Percentiles rank a stretch among this genome's conserved stretches.
These are phyloP conservation scores for Marcusenius ussheri DNA, from an alignment of 2,113 vertebrate genomes.

Conservation along the genomic window DNA sequence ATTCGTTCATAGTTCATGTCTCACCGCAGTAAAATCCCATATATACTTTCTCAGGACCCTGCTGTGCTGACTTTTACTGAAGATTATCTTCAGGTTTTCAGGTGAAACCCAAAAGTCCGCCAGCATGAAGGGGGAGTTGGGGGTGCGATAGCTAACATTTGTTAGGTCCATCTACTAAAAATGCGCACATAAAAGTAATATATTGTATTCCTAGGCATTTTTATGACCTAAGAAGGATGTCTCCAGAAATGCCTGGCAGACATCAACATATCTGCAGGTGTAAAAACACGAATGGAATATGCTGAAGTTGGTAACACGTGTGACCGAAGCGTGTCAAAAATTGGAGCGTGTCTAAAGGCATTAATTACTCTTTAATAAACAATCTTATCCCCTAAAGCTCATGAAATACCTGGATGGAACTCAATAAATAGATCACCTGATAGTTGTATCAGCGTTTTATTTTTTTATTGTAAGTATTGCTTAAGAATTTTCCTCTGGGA, in stretches of 20 bases:
- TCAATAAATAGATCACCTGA: neutral
- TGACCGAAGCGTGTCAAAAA: slow-evolving; percentile 2
- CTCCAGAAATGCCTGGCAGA: slow-evolving; percentile 14
- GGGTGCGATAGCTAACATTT: slow-evolving; percentile 3
- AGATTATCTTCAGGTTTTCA: neutral
- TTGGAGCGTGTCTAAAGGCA: neutral
- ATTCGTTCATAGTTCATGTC: neutral
- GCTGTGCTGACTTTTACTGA: neutral
- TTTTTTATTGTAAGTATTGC: neutral
- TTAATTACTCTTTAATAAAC: neutral
- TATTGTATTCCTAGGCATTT: slow-evolving; percentile 22
- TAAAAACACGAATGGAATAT: slow-evolving; percentile 13
- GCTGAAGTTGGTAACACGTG: slow-evolving; percentile 1
- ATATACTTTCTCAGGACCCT: neutral
- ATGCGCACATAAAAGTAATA: slow-evolving; percentile 26
- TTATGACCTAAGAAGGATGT: slow-evolving; percentile 24
- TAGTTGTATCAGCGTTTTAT: neutral
- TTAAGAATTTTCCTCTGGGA: neutral
- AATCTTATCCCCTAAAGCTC: neutral
- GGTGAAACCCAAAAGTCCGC: neutral
- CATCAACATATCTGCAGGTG: slow-evolving; percentile 25
- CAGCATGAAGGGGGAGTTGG: neutral
- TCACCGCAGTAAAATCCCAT: neutral
- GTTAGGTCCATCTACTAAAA: slow-evolving; percentile 18
- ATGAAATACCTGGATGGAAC: neutral